Base-by-base conservation (phyloP, 2,113 vertebrate species). In the Pelecanoides urinatrix region DNA sequence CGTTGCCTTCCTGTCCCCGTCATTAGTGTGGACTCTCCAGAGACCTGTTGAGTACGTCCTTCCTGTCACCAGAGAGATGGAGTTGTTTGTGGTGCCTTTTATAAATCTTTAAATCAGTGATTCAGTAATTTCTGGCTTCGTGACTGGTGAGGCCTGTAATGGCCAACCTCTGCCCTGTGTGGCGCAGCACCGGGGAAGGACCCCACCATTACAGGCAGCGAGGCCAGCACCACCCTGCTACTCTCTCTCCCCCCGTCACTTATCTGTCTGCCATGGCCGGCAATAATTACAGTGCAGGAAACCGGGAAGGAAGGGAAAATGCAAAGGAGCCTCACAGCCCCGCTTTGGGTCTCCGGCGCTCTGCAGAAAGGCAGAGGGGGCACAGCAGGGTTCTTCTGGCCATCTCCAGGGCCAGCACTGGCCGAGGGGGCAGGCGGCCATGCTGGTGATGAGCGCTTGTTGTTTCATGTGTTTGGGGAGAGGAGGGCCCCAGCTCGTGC, bases 401-500 rank as follows among this genome's bases (percentile, higher is more conserved):
- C 0, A 2, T 13, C 67, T 88, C 16, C 40, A 40, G 55, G 26
- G 40, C 78, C 61, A 47, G 52, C 12, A 62, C 32, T 66, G 38
- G 27, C 30, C 0, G 0, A 62, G 52, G 70, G 44, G 78, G 11
- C 1, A 3, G 13, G 36, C 0, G 3, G n/a, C 56, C 20, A 6
- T 85, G 79, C 8, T 2, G 0, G 1, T 16, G 56, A 5, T 20
- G 47, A 32, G 65, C 3, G 4, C 26, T 25, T 20, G 14, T 55
- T 27, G 26, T 47, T 27, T 77, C 30, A 16, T 0, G 2, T 23
- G 20, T 68, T 34, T 53, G 66, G 23, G 23, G 17, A 63, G 21
- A 42, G 20, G 44, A 56, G 56, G 3, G 8, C 32, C 18, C 40
- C 63, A 49, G 42, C 49, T 72, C 4, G 0, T 49, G 55, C 59